phyloP scores from a whole-genome alignment of 2,797 vertebrate genomes.

The Hoplostethus mediterraneus region DNA sequence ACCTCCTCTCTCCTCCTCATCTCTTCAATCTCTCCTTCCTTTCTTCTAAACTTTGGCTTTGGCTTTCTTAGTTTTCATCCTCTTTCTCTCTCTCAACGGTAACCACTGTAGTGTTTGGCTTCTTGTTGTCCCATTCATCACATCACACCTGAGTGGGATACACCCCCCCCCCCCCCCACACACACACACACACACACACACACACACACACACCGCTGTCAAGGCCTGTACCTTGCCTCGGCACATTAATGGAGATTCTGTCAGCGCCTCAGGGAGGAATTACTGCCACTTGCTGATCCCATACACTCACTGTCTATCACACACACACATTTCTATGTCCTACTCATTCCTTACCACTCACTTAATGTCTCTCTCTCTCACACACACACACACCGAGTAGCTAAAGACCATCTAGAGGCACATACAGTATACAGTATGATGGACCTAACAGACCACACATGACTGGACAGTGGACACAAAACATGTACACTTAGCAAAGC shows the following conservation, averaged over 20 bases:
- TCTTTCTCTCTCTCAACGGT: constrained; percentile 8
- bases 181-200: constrained; percentile 5
- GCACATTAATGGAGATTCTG: constrained; percentile 60
- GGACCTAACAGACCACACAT: neutral
- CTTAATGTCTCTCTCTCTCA: neutral
- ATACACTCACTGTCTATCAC: constrained; percentile 42
- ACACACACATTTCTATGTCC: constrained; percentile 16
- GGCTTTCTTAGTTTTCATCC: neutral
- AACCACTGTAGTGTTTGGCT: constrained; percentile 12
- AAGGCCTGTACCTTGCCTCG: constrained; percentile 17
- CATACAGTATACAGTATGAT: neutral
- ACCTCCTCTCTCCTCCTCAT: neutral
- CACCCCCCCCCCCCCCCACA: constrained; percentile 2
- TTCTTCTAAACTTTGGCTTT: neutral
- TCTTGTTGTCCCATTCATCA: constrained; percentile 15
- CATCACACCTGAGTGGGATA: constrained; percentile 39
- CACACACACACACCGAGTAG: too few relatives aligned
- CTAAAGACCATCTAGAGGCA: too few relatives aligned
- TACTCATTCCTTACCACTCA: too few relatives aligned
- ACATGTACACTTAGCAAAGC: neutral
- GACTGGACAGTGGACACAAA: constrained; percentile 1
- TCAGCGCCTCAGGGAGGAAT: constrained; percentile 41
- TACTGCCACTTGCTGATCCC: constrained; percentile 42
- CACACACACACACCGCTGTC: neutral
- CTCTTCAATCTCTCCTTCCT: neutral